Base-by-base conservation (phyloP, 2,888 invertebrate species). In the Lacanobia wlatinum region DNA sequence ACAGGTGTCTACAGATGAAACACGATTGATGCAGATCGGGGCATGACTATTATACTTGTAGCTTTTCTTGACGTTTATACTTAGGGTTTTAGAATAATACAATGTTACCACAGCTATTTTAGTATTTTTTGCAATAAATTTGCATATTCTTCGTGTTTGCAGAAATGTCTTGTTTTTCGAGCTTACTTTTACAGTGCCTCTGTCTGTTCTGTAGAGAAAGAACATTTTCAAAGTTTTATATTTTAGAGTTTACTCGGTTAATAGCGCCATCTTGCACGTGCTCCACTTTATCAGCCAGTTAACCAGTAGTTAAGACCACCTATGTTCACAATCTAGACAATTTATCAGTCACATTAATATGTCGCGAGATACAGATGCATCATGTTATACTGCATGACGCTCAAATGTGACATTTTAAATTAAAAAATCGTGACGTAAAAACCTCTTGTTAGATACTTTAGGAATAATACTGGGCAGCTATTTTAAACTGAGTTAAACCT, bases 221-320 rank as follows among this genome's bases (percentile, higher is more conserved):
- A n/a, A 59, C 3, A 18, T 48, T 1, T 34, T 34, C 4, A 28
- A n/a, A 50, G 12, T 10, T 43, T 10, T 18, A 28, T 28, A 3
- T 53, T n/a, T 9, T 62, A 34, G 34, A 34, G 21, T 43, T n/a
- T 58, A 34, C 40, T 62, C 53, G 59, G 53, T 70, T 70, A 58
- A 48, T 83, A 82, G 71, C 74, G 58, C 60, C 70, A 87, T 87
- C 84, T 86, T 75, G 88, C 93, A 90, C 93, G 93, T 80, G 82
- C 70, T 78, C 89, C 82, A 70, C 75, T 73, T 84, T 76, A 80
- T 80, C 73, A 78, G 34, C 18, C 43, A 86, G 86, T 88, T 90
- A 82, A 90, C 91, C 91, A 90, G 93, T 92, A 93, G 92, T 93
- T 90, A 88, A 86, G 90, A 91, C 90, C 94, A 93, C 92, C 93